Conservation (phyloP, 2,797 vertebrate species). For the Gadopsis marmoratus region DNA sequence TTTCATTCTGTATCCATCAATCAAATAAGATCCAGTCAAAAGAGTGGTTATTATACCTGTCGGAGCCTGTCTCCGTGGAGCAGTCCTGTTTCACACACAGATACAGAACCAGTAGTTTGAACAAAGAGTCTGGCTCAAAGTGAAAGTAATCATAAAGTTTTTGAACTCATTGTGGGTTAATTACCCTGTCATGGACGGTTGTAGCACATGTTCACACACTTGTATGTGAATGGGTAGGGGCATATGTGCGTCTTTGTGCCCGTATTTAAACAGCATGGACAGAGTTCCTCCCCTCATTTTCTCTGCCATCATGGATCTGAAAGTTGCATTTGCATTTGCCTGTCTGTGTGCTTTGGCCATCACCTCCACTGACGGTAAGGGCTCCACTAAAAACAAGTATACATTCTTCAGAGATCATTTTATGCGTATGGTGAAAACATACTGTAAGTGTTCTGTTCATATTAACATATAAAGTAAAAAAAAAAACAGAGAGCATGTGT, state of each 20-base stretch:
- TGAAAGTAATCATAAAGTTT: conserved; percentile 10
- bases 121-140: neutral
- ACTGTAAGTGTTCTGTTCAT: neutral
- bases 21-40: conserved; percentile 12
- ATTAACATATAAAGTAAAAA: neutral
- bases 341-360: conserved; percentile 67
- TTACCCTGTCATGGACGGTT: neutral
- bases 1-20: neutral
- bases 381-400: neutral
- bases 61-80: conserved; percentile 14
- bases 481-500: neutral
- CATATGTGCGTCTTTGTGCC: neutral
- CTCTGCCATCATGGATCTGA: conserved; percentile 76
- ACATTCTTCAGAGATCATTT: neutral
- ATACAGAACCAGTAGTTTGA: neutral
- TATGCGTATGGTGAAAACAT: neutral
- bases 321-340: conserved; percentile 50
- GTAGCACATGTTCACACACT: neutral
- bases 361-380: conserved; percentile 77
- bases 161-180: neutral
- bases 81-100: conserved; percentile 2
- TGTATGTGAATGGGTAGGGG: conserved; percentile 9
- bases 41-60: conserved; percentile 54
- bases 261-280: conserved; percentile 48
- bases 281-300: neutral